phyloP scores from a whole-genome alignment of 2,888 invertebrate genomes.

The Sphinx pinastri region DNA sequence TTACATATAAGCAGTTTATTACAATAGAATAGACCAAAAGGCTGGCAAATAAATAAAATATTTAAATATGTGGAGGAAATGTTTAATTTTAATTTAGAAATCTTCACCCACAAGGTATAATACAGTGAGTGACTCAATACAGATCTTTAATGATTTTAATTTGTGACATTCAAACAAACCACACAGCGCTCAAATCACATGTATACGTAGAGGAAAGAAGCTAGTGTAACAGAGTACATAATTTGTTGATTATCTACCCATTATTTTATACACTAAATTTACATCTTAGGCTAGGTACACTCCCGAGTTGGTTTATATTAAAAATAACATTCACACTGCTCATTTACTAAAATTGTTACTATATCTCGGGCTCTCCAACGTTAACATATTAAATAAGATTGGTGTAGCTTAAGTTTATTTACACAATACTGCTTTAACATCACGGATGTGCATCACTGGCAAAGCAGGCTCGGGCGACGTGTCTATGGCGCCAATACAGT shows the following conservation, averaged over 20 bases:
- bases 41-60: slow-evolving; percentile 49
- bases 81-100: slow-evolving; percentile 41
- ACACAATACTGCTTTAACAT: slow-evolving; percentile 76
- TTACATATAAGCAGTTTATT: slow-evolving; percentile 61
- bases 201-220: slow-evolving; percentile 48
- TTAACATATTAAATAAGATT: slow-evolving; percentile 66
- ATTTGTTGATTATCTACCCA: slow-evolving; percentile 50
- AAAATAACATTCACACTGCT: slow-evolving; percentile 67
- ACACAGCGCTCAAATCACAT: slow-evolving; percentile 58
- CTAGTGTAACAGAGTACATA: slow-evolving; percentile 56
- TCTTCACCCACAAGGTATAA: slow-evolving; percentile 48
- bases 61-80: slow-evolving; percentile 32
- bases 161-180: slow-evolving; percentile 69
- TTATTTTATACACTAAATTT: slow-evolving; percentile 63
- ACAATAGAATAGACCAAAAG: slow-evolving; percentile 47
- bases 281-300: slow-evolving; percentile 56
- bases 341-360: slow-evolving; percentile 63
- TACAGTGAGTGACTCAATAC: slow-evolving; percentile 54
- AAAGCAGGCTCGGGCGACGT: slow-evolving; percentile 50
- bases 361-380: slow-evolving; percentile 53
- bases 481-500: slow-evolving; percentile 45
- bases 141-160: slow-evolving; percentile 60
- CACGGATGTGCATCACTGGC: slow-evolving; percentile 60
- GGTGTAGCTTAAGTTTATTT: slow-evolving; percentile 65
- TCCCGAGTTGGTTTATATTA: slow-evolving; percentile 48